These are phyloP conservation scores for Peromyscus attwateri DNA, from an alignment of 2,797 vertebrate genomes.

Conservation along the genomic window DNA sequence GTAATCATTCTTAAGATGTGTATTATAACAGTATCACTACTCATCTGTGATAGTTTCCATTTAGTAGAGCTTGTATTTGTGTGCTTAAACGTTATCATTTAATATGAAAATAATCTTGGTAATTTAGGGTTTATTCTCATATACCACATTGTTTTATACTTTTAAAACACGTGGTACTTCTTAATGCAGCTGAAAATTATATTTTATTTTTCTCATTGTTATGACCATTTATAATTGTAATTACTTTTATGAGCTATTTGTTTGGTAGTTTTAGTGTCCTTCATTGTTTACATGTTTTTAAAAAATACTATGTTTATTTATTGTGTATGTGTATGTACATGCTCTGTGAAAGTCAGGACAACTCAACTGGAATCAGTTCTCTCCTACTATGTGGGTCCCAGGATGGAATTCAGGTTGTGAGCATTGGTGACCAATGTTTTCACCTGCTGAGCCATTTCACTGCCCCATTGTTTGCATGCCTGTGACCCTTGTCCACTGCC, in stretches of 20 bases:
- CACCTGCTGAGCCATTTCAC: background rate
- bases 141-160: background rate
- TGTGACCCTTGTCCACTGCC: background rate
- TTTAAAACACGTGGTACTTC: slow-evolving; percentile 75
- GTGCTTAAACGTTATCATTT: slow-evolving; percentile 21
- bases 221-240: slow-evolving; percentile 54
- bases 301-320: background rate
- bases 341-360: background rate
- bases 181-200: slow-evolving; percentile 78
- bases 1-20: background rate
- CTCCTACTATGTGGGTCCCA: background rate
- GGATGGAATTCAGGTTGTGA: background rate
- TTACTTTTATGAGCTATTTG: slow-evolving; percentile 41
- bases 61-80: background rate
- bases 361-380: background rate
- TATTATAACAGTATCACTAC: background rate
- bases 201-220: slow-evolving; percentile 74
- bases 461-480: background rate
- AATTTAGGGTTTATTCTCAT: slow-evolving; percentile 25
- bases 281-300: background rate
- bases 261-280: background rate
- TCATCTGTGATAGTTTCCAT: background rate
- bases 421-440: background rate
- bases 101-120: slow-evolving; percentile 3
- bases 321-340: background rate